phyloP scores from a whole-genome alignment of 2,888 invertebrate species.

The Hirtodrosophila histrioides region DNA sequence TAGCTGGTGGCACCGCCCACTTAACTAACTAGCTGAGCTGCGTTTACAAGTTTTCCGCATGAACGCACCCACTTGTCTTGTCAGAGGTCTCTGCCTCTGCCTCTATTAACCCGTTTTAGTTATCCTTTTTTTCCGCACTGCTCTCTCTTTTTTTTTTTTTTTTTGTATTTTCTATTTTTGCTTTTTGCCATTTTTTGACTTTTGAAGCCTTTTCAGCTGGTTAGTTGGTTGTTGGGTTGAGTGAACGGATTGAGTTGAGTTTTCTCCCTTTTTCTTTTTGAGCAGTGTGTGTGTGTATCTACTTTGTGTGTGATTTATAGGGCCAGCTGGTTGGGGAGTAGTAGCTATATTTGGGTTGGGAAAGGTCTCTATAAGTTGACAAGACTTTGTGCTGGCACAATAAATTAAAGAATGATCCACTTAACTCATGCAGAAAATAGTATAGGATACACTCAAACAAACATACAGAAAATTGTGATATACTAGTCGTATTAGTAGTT shows the following conservation, averaged over 20 bases:
- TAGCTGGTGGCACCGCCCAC: conserved; percentile 54
- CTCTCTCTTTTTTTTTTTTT: conserved; percentile 6
- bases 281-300: conserved; percentile 9
- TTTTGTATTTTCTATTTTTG: conserved; percentile 25
- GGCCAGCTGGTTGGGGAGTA: conserved; percentile 29
- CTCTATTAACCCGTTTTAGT: conserved; percentile 72
- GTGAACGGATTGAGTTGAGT: conserved; percentile 46
- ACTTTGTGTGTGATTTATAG: conserved; percentile 57
- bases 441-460: too few species aligned
- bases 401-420: conserved; percentile 40
- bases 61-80: conserved; percentile 79
- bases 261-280: conserved; percentile 6
- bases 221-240: conserved; percentile 55
- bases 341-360: conserved; percentile 43
- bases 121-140: conserved; percentile 15
- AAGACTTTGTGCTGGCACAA: conserved; percentile 36
- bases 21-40: conserved; percentile 76
- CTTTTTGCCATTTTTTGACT: conserved; percentile 52
- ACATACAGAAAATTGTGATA: too few species aligned
- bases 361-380: conserved; percentile 47
- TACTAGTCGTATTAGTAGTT: too few species aligned
- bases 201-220: conserved; percentile 60
- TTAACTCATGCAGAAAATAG: conserved; percentile 25
- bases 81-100: conserved; percentile 60
- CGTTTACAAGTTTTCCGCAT: conserved; percentile 76